Evolutionary conservation across 2,113 vertebrate species (phyloP), one percentile per base, ranked within the genome.

Genomic region (Gnathonemus echidnorhynchus): DNA sequence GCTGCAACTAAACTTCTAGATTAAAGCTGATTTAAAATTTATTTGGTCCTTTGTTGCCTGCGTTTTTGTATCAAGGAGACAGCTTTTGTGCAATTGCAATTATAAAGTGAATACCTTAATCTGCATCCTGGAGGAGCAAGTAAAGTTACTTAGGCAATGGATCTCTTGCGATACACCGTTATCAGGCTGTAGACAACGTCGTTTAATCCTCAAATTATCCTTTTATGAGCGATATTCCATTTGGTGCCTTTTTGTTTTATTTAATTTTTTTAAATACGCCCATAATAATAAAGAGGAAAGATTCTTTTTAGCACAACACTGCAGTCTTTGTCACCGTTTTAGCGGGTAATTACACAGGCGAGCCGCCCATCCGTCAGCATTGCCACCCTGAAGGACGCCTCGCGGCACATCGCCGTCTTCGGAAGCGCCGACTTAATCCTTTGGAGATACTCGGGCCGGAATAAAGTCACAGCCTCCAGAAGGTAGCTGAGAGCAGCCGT

Each of bases 191-290:
- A 87, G 86, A 87, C 86, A 87, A 87, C 86, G 31, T 56, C 86
- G 48, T 87, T 87, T 87, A 87, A 87, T 87, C 86, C 50, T 87
- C 86, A 87, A 87, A 87, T 87, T 87, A 87, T 53, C 86, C 50
- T 53, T 87, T 87, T 87, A 53, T 87, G 86, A 87, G 86, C 86
- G 50, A 87, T 52, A 87, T 87, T 87, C 86, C 86, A 87, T 87
- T 87, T 87, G 86, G 86, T 53, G 86, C 8, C 1, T 87, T 87
- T 87, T 53, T 87, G 9, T 27, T 87, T 87, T 87, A 46, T 85
- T 85, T 45, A 45, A 45, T 87, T 87, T 31, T 87, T 87, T 87
- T n/a, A 17, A 50, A 87, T 53, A 56, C 86, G 48, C 50, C 62
- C 86, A 52, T 53, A 87, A 87, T 87, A 87, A 87, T 53, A 27